Evolutionary conservation across 37 sponge, comb jelly and placozoan species (phyloP).

Genomic region (Diacarnus erythraeanus): DNA sequence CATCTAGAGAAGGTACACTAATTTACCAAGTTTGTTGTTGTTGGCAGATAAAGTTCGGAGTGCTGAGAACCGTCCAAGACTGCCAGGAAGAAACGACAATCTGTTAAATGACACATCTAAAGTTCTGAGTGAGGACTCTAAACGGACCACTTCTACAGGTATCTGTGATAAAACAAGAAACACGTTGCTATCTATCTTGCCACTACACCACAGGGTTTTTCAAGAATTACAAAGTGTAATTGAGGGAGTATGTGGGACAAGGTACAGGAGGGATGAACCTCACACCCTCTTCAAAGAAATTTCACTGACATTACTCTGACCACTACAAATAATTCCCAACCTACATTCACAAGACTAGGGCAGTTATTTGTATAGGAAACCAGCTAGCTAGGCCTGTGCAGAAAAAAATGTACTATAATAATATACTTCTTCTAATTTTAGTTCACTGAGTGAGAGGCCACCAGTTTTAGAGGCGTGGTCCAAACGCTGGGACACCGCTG

Average conservation of each 20-base stretch:
- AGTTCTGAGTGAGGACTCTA: conserved; percentile 45
- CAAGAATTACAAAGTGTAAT: too few species aligned
- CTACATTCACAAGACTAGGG: too few species aligned
- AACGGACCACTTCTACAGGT: too few species aligned
- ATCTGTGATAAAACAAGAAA: too few species aligned
- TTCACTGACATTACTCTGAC: too few species aligned
- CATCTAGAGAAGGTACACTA: background rate
- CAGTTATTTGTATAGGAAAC: background rate
- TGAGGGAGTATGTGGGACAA: too few species aligned
- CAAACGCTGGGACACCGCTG: conserved; percentile 45
- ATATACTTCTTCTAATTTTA: conserved; percentile 51
- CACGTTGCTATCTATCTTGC: too few species aligned
- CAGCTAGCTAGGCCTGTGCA: background rate
- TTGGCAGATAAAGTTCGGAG: conserved; percentile 52
- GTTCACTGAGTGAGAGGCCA: conserved; percentile 59
- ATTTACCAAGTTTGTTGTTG: conserved; percentile 62
- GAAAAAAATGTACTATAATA: background rate
- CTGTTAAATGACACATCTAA: conserved; percentile 76
- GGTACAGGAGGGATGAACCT: too few species aligned
- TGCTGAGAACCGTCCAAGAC: conserved; percentile 48
- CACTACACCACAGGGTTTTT: too few species aligned
- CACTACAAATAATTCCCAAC: too few species aligned
- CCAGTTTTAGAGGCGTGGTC: conserved; percentile 74
- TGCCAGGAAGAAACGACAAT: conserved; percentile 40
- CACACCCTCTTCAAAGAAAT: too few species aligned